Percentiles rank a stretch among this genome's conserved stretches.
Evolutionary conservation across 2,888 invertebrate genomes (phyloP).

Genomic region (Drosophila borealis): DNA sequence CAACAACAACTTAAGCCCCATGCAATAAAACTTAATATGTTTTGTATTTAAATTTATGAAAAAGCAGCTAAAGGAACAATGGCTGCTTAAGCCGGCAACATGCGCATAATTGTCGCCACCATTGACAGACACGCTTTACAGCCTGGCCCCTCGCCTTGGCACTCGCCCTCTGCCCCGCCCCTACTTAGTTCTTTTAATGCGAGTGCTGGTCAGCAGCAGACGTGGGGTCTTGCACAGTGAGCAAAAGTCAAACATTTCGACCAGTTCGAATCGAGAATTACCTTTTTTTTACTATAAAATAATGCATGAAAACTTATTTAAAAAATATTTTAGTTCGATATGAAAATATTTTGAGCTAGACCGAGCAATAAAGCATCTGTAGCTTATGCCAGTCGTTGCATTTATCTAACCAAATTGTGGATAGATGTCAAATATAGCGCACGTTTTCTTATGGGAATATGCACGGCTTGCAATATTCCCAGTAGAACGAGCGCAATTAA

Average conservation of each 20-base stretch:
- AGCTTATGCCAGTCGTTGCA: too few relatives aligned
- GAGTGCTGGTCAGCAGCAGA: constrained; percentile 29
- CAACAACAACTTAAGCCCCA: constrained; percentile 53
- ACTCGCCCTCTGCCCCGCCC: neutral
- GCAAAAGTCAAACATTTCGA: neutral
- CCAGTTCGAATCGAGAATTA: neutral
- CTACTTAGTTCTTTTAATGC: neutral
- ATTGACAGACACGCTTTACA: constrained; percentile 38
- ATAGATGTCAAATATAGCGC: too few relatives aligned
- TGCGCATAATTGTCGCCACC: constrained; percentile 74
- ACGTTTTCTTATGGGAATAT: too few relatives aligned
- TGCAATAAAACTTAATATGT: constrained; percentile 79
- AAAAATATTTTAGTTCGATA: too few relatives aligned
- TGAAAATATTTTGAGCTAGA: too few relatives aligned
- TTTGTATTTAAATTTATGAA: constrained; percentile 78
- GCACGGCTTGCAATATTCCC: too few relatives aligned
- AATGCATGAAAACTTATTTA: too few relatives aligned
- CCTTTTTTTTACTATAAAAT: too few relatives aligned
- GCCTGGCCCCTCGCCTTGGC: neutral
- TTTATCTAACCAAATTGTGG: too few relatives aligned
- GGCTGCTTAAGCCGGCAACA: constrained; percentile 78
- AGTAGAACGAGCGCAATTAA: too few relatives aligned
- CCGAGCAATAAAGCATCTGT: too few relatives aligned
- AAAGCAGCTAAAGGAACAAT: constrained; percentile 67
- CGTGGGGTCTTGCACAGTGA: constrained; percentile 13